phyloP scores from a whole-genome alignment of 2,797 vertebrate genomes.

The Manis crassicaudata region DNA sequence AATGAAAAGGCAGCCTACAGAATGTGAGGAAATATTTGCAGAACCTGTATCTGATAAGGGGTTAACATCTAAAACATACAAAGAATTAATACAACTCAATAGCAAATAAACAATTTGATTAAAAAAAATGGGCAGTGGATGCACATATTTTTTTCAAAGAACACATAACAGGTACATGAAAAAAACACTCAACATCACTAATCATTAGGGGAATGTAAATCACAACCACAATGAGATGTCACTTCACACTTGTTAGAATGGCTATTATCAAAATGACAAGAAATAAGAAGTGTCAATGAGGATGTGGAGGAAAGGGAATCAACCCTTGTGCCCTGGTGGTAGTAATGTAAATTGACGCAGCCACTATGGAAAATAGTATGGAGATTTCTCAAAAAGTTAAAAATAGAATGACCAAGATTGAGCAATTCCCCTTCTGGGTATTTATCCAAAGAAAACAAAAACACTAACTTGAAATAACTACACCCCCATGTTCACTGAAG shows the following conservation, averaged over 20 bases:
- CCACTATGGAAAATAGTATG: not conserved
- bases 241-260: not conserved
- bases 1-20: not conserved
- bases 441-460: not conserved
- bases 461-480: not conserved
- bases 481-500: not conserved
- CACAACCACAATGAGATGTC: not conserved
- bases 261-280: not conserved
- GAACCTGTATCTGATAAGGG: not conserved
- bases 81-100: not conserved
- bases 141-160: not conserved
- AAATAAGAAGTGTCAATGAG: not conserved
- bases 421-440: not conserved
- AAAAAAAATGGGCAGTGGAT: not conserved
- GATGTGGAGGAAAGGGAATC: not conserved
- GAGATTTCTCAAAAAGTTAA: not conserved
- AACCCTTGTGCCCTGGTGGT: not conserved
- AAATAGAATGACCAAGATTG: not conserved
- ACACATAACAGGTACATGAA: not conserved
- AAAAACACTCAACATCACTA: not conserved
- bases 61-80: not conserved
- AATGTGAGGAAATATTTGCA: not conserved
- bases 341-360: not conserved
- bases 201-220: not conserved
- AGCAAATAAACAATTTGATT: not conserved